These are phyloP conservation scores for Pseudococcus jackbeardsleyi DNA, from an alignment of 2,888 invertebrate species.

Conservation along the genomic window DNA sequence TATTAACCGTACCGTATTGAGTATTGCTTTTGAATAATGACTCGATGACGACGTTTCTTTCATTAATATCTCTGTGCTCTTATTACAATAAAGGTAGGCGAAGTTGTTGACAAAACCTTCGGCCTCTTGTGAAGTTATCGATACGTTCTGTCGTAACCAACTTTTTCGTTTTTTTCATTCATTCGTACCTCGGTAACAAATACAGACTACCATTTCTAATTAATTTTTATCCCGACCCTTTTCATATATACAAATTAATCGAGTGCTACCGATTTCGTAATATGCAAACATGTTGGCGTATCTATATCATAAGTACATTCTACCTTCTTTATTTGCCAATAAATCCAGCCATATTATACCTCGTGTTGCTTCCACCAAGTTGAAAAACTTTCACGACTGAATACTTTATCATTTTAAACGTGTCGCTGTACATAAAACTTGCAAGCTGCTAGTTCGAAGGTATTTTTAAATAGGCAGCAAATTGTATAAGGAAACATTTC, in stretches of 20 bases:
- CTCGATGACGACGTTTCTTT: conserved; percentile 6
- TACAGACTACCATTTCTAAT: neutral
- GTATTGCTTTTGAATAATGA: conserved; percentile 13
- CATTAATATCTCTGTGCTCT: conserved; percentile 19
- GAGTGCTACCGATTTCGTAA: neutral
- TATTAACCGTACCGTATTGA: neutral
- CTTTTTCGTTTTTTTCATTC: neutral
- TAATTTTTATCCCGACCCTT: neutral
- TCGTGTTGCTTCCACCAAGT: neutral
- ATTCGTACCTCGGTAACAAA: neutral
- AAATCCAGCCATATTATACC: conserved; percentile 6
- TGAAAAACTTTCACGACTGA: conserved; percentile 29
- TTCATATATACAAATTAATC: neutral
- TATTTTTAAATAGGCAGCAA: neutral
- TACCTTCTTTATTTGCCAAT: conserved; percentile 1
- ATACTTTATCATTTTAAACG: conserved; percentile 27
- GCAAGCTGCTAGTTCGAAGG: neutral
- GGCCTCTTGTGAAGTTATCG: conserved; percentile 2
- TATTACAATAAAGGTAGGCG: neutral
- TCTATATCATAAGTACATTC: neutral
- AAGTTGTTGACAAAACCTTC: conserved; percentile 12
- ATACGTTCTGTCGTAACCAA: neutral
- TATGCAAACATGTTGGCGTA: neutral
- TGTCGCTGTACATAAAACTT: neutral
- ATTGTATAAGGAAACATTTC: conserved; percentile 1